A percentile compares a stretch with the other conserved stretches of the same genome.
These are phyloP conservation scores for Drosophila erecta DNA, from an alignment of 1,140 invertebrate genomes.

Conservation along the genomic window DNA sequence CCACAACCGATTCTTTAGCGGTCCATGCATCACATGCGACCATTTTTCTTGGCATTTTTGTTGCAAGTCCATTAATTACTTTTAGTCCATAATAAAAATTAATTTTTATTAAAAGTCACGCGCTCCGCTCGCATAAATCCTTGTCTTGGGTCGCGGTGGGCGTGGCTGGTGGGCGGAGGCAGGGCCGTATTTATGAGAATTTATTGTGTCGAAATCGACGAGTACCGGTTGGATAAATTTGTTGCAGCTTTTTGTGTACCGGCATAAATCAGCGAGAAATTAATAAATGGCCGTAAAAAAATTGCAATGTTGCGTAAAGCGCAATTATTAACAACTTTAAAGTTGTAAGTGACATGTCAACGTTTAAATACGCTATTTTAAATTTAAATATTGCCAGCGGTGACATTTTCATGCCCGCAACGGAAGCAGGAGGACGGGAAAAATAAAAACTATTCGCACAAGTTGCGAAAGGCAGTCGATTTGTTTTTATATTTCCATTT, in stretches of 20 bases:
- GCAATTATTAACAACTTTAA: conserved; percentile 73
- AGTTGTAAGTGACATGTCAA: conserved; percentile 72
- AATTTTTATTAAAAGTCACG: conserved; percentile 81
- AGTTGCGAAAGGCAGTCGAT: conserved; percentile 56
- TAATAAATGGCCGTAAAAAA: conserved; percentile 72
- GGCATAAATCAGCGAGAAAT: conserved; percentile 75
- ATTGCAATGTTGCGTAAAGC: conserved; percentile 47
- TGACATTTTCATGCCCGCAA: conserved; percentile 38
- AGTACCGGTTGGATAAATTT: conserved; percentile 61
- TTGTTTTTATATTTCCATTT: conserved; percentile 48
- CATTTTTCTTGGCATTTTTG: conserved; percentile 49
- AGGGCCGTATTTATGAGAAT: conserved; percentile 73
- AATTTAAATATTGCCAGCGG: conserved; percentile 59
- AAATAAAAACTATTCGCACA: conserved; percentile 54
- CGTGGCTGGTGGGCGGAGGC: conserved; percentile 30
- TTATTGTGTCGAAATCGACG: conserved; percentile 78
- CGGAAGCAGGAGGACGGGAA: conserved; percentile 21
- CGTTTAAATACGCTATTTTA: conserved; percentile 46
- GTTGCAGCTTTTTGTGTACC: conserved; percentile 29
- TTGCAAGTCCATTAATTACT: conserved; percentile 76
- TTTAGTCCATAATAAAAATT: conserved; percentile 80
- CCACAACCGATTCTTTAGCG: conserved; percentile 32
- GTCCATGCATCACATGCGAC: conserved; percentile 69
- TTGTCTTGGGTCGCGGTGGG: conserved; percentile 62
- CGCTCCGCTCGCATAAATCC: conserved; percentile 69